Conservation (phyloP, 2,113 vertebrate genomes). For the Octodon degus region DNA sequence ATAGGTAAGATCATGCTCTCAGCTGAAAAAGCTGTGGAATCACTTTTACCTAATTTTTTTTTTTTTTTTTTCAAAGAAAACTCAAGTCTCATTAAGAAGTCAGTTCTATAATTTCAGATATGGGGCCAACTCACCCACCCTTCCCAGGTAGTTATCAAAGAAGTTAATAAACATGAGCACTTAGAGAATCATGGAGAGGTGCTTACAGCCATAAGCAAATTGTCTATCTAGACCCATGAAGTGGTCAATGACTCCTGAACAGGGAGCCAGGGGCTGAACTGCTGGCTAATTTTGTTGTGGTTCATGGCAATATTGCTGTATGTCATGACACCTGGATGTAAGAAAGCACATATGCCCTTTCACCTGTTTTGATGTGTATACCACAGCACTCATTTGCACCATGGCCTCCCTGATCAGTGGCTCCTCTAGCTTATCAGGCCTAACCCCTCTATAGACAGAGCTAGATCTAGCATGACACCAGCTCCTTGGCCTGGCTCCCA, state of each 20-base stretch:
- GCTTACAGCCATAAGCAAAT: background rate
- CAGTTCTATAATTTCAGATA: background rate
- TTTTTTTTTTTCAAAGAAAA: background rate
- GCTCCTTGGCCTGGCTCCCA: no score
- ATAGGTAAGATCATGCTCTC: rapidly evolving
- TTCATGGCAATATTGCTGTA: background rate
- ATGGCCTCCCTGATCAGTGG: background rate
- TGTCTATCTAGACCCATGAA: background rate
- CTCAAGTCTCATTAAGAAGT: background rate
- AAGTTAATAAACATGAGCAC: background rate
- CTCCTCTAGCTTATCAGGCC: background rate
- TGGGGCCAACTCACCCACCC: background rate
- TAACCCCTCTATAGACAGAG: background rate
- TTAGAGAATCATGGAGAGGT: background rate
- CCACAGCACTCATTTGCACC: rapidly evolving
- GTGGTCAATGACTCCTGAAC: no score
- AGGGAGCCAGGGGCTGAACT: background rate
- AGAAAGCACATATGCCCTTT: background rate
- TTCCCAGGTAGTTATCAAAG: no score
- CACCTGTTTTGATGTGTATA: background rate
- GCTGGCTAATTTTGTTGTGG: background rate
- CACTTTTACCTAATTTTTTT: background rate
- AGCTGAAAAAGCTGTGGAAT: background rate
- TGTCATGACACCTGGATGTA: background rate
- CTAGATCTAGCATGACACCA: background rate